Evolutionary conservation across 2,113 vertebrate genomes (phyloP).

Genomic region (Stomatorhinus ivindoensis): DNA sequence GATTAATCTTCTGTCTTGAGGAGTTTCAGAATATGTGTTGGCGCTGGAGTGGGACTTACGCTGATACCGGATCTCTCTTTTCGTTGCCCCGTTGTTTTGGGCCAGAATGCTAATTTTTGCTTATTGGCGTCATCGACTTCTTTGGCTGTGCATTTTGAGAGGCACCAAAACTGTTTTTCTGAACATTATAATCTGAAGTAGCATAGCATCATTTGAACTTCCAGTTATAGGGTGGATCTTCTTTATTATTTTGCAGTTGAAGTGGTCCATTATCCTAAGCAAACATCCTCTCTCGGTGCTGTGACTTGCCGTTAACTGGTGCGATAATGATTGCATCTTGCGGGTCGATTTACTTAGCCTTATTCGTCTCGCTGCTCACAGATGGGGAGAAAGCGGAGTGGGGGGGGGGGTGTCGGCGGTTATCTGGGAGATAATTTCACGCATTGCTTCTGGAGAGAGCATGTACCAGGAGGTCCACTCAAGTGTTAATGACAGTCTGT

Average conservation of each 20-base stretch:
- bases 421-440: neutral
- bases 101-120: neutral
- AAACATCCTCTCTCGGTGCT: neutral
- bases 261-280: neutral
- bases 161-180: neutral
- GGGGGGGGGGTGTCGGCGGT: neutral
- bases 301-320: neutral
- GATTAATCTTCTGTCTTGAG: conserved; percentile 26
- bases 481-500: neutral
- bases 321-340: neutral
- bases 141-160: neutral
- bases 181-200: neutral
- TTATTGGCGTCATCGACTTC: neutral
- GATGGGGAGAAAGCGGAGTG: neutral
- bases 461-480: neutral
- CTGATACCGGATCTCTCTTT: conserved; percentile 40
- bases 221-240: neutral
- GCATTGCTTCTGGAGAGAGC: neutral
- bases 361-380: neutral
- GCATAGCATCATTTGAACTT: neutral
- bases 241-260: neutral
- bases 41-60: conserved; percentile 15
- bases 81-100: conserved; percentile 6
- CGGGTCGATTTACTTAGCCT: neutral
- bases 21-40: neutral